Percentiles rank a stretch among this genome's conserved stretches.
Conservation (phyloP, 2,797 vertebrate genomes). For the Centropyge bicolor region DNA sequence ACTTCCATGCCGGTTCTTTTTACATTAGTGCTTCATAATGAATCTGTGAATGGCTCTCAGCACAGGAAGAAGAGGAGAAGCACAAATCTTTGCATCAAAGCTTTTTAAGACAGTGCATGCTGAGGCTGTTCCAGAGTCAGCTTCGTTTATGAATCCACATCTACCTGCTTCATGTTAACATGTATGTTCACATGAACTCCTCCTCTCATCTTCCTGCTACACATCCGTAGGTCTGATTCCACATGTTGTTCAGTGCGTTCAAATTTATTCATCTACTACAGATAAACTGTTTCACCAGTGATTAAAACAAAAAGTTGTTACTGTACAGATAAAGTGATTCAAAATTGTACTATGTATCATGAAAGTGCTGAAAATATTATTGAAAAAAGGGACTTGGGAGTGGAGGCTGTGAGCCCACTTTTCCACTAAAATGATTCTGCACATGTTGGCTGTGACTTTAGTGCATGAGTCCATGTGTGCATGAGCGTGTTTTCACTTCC, state of each 20-base stretch:
- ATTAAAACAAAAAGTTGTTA: slow-evolving; percentile 26
- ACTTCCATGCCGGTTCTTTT: slow-evolving; percentile 23
- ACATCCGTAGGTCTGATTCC: slow-evolving; percentile 18
- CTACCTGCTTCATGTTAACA: slow-evolving; percentile 27
- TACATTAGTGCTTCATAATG: slow-evolving; percentile 29
- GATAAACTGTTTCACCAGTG: slow-evolving; percentile 30
- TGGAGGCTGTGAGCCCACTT: slow-evolving; percentile 24
- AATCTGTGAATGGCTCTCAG: slow-evolving; percentile 16
- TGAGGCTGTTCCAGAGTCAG: slow-evolving; percentile 22
- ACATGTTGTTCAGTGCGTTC: slow-evolving; percentile 47
- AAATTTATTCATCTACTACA: slow-evolving; percentile 23
- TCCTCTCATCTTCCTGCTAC: slow-evolving; percentile 9
- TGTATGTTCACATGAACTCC: slow-evolving; percentile 19
- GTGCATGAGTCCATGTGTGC: slow-evolving; percentile 42
- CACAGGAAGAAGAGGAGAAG: slow-evolving; percentile 30
- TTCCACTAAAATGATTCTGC: slow-evolving; percentile 39
- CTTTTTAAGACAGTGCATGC: slow-evolving; percentile 36
- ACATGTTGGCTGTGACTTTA: slow-evolving; percentile 48
- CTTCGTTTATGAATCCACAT: slow-evolving; percentile 25
- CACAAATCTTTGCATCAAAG: slow-evolving; percentile 44
- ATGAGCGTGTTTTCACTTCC: slow-evolving; percentile 37
- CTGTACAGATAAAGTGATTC: slow-evolving; percentile 44
- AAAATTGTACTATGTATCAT: slow-evolving; percentile 24
- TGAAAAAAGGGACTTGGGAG: neutral
- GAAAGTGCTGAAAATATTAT: slow-evolving; percentile 36